Evolutionary conservation across 2,888 invertebrate species (phyloP).

Genomic region (Aquatica leii): DNA sequence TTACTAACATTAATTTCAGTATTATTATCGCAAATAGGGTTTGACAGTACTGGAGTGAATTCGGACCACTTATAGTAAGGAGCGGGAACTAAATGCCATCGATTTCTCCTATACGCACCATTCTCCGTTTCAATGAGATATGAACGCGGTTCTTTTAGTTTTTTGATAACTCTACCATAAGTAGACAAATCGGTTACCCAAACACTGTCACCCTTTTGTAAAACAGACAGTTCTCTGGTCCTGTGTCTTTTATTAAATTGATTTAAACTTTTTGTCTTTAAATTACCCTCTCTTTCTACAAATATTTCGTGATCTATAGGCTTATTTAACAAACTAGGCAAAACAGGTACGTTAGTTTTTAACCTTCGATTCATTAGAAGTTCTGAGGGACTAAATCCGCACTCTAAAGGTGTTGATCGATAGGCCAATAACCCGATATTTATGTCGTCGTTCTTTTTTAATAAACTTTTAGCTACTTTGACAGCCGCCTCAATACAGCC

Average conservation of each 20-base stretch:
- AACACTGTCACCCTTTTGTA: no score
- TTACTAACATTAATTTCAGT: no score
- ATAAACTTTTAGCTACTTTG: conserved; percentile 20
- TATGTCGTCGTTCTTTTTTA: conserved; percentile 23
- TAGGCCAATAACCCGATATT: conserved; percentile 21
- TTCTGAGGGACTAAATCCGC: conserved; percentile 22
- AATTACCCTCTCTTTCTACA: no score
- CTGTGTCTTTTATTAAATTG: neutral
- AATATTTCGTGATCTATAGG: no score
- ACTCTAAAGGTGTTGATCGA: conserved; percentile 23
- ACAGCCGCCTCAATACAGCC: conserved; percentile 25
- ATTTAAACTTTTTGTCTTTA: neutral
- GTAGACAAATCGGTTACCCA: neutral
- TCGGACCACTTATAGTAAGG: neutral
- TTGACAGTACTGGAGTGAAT: neutral
- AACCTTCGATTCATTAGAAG: conserved; percentile 5
- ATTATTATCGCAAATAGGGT: no score
- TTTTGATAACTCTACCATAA: neutral
- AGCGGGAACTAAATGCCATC: neutral
- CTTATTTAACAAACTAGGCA: conserved; percentile 13
- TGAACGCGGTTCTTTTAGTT: neutral
- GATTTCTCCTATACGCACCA: neutral
- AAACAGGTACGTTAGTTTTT: neutral
- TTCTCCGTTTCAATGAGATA: neutral
- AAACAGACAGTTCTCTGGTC: neutral